Percentiles rank a stretch among this genome's conserved stretches.
Conservation (phyloP, 2,113 vertebrate genomes). For the Rhipidura dahli region DNA sequence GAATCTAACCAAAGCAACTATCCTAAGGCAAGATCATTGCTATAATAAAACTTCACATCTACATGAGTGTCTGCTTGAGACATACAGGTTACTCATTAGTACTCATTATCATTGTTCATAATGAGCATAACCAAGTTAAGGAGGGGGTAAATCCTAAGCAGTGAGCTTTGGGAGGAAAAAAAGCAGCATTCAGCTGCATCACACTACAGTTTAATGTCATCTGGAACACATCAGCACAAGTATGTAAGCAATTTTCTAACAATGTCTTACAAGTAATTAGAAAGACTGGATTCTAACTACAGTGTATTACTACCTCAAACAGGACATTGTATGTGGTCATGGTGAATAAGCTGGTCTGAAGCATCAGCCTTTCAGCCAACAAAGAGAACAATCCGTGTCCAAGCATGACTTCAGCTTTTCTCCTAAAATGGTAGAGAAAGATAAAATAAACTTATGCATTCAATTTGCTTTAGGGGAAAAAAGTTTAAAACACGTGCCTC, state of each 20-base stretch:
- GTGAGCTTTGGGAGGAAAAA: neutral
- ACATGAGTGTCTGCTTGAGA: neutral
- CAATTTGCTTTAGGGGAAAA: neutral
- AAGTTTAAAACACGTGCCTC: neutral
- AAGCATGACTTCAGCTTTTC: constrained; percentile 96
- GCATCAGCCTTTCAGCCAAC: constrained; percentile 90
- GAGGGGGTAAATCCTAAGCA: neutral
- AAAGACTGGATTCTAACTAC: constrained; percentile 42
- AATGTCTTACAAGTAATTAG: constrained; percentile 50
- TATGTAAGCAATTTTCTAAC: constrained; percentile 36
- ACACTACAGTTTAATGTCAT: neutral
- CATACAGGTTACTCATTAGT: neutral
- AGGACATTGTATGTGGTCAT: constrained; percentile 97
- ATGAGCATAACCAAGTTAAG: neutral
- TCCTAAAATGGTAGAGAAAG: constrained; percentile 76
- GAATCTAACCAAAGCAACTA: neutral
- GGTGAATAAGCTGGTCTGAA: constrained; percentile 88
- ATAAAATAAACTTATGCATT: neutral
- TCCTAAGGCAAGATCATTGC: neutral
- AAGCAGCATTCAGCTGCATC: neutral
- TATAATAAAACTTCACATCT: neutral
- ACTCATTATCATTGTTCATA: neutral
- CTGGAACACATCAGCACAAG: constrained; percentile 44
- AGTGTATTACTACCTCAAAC: constrained; percentile 85
- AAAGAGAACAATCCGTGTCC: constrained; percentile 93